Percentiles rank a stretch among this genome's conserved stretches.
Conservation (phyloP, 2,797 vertebrate genomes). For the Oryzias dopingdopingensis region DNA sequence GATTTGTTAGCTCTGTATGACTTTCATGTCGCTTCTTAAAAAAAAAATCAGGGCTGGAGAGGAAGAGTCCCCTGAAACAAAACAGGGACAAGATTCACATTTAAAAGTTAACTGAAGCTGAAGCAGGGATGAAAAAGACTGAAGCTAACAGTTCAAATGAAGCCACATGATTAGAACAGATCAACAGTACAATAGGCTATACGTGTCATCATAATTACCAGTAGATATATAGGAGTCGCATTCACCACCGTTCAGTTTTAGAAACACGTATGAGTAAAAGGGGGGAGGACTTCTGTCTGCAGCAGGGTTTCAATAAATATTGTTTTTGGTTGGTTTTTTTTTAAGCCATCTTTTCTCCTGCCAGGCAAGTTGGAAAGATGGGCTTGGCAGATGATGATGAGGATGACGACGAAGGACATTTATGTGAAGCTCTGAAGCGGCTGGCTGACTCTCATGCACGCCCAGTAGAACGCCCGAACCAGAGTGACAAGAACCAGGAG, state of each 20-base stretch:
- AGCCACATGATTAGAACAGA: constrained; percentile 67
- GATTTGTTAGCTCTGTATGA: constrained; percentile 33
- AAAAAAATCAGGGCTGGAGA: constrained; percentile 29
- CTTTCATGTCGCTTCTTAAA: constrained; percentile 31
- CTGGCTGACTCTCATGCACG: constrained; percentile 92
- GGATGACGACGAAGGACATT: constrained; percentile 13
- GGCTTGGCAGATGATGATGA: constrained; percentile 5
- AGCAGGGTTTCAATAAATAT: constrained; percentile 68
- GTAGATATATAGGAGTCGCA: constrained; percentile 49
- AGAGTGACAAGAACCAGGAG: constrained; percentile 84
- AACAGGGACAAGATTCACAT: constrained; percentile 16
- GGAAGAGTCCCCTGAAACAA: not conserved
- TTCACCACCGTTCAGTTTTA: constrained; percentile 43
- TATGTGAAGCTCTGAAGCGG: constrained; percentile 90
- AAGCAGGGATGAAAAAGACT: constrained; percentile 41
- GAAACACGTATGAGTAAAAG: constrained; percentile 60
- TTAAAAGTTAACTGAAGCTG: constrained; percentile 15
- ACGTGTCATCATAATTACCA: constrained; percentile 51
- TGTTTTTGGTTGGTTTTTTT: constrained; percentile 22
- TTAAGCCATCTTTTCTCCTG: constrained; percentile 55
- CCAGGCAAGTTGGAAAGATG: constrained; percentile 25
- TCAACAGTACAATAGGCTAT: constrained; percentile 60
- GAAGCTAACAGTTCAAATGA: constrained; percentile 56
- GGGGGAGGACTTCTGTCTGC: constrained; percentile 34
- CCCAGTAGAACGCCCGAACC: constrained; percentile 89